Evolutionary conservation across 2,888 invertebrate genomes (phyloP), one percentile per base, ranked within the genome.

Genomic region (Luperina testacea): DNA sequence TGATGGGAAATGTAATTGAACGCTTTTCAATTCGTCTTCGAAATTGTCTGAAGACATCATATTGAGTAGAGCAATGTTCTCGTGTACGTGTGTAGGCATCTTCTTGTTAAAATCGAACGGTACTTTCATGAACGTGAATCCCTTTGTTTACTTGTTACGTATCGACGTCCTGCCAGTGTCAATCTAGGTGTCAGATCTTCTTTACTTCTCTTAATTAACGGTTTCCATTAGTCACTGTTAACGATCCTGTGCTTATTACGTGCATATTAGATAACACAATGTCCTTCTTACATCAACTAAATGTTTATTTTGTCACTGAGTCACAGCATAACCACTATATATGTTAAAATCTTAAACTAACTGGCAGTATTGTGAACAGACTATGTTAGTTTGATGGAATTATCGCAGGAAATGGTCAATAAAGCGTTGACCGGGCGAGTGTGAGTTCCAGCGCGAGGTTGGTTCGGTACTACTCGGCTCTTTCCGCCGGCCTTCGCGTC

Each of bases 11-110:
- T 98, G 98, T 90, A 99, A 97, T 95, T 99, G 99, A 92, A 99
- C 98, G 92, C 98, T 98, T 95, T 98, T 98, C 95, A 99, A 97
- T 95, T 99, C 99, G 95, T 99, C 99, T 95, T 99, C 99, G 97
- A 98, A 98, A 94, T 98, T 98, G 96, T 99, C 99, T 89, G 96
- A 96, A 87, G 96, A 97, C 96, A 97, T 96, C 96, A 97, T 97
- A 84, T 98, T 98, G 90, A 99, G 98, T 27, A 97, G 92, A 73
- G 96, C 96, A 83, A 96, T 96, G 86, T 96, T 96, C 89, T 97
- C 96, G 76, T 95, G 96, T 83, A 95, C 94, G 73, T 95, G 93
- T 80, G 94, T 94, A 71, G 96, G 96, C 96, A 97, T 97, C 89
- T 91, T 94, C 89, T 82, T 90, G 72, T 86, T 88, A 59, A 87